Base-by-base conservation (phyloP, 1,140 invertebrate genomes). In the Cherax quadricarinatus region DNA sequence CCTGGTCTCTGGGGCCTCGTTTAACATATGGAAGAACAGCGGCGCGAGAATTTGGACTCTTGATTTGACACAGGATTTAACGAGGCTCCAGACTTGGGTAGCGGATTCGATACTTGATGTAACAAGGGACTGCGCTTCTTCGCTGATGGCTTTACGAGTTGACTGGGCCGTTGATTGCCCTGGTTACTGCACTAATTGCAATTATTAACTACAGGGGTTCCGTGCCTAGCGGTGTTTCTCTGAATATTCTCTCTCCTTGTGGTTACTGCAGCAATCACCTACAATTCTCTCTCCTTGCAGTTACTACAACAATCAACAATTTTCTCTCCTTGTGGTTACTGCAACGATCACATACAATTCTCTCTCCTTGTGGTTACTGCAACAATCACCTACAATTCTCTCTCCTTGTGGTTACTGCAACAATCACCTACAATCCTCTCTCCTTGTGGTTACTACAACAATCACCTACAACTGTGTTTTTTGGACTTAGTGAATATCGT, bases 61-160 rank as follows among this genome's bases (percentile, higher is more conserved):
- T 62, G 62, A 85, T 85, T 70, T 85, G 62, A 85, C 60, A 85
- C 83, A 12, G 30, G 60, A 66, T 14, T 84, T 85, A 85, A 85
- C 83, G 83, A 85, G 24, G 12, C 18, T 1, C 60, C 53, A 62
- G 66, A 21, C 83, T 66, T 70, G 3, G 60, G 83, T 18, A 24
- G 16, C 4, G 18, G 83, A 70, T 85, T 66, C 60, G 62, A 85
- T 48, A 85, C 83, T 85, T 70, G 30, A 70, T 48, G 24, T 85
- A 85, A 70, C 83, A 60, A 70, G 83, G 48, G 83, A 16, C 70
- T 70, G 83, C 12, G 60, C 70, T 21, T 70, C 83, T 53, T 66
- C 66, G 83, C n/a, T 85, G 83, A 66, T 70, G 62, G 83, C 30
- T 24, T 41, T 57, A 70, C 30, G 24, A 14, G 30, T 60, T 21